phyloP scores from a whole-genome alignment of 2,888 invertebrate species.

The Toxonevra muliebris region DNA sequence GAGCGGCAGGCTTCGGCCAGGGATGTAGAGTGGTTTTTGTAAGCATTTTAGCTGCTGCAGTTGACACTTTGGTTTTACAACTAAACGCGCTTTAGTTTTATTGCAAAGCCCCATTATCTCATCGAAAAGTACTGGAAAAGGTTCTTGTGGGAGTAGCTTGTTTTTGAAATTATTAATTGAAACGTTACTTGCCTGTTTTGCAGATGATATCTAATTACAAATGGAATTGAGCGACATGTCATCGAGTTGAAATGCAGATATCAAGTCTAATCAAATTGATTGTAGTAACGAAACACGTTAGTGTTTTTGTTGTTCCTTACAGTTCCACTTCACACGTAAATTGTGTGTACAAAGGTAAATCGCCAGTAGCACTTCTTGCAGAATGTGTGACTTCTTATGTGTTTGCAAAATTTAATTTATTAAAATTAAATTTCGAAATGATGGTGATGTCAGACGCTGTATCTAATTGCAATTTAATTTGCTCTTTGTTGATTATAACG shows the following conservation, averaged over 20 bases:
- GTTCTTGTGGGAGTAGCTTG: slow-evolving; percentile 29
- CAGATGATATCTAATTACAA: slow-evolving; percentile 24
- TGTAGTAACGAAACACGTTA: slow-evolving; percentile 32
- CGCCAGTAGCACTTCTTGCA: slow-evolving; percentile 32
- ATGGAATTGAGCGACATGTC: slow-evolving; percentile 33
- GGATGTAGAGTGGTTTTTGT: slow-evolving; percentile 41
- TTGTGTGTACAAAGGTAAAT: slow-evolving; percentile 30
- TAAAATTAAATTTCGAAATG: slow-evolving; percentile 31
- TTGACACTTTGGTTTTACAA: slow-evolving; percentile 33
- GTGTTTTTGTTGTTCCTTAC: slow-evolving; percentile 1
- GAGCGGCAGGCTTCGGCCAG: slow-evolving; percentile 37
- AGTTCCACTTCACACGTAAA: slow-evolving; percentile 27
- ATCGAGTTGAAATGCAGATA: slow-evolving; percentile 32
- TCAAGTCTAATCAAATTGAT: slow-evolving; percentile 30
- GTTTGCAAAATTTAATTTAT: slow-evolving; percentile 17
- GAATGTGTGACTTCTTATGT: slow-evolving; percentile 21
- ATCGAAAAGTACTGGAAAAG: slow-evolving; percentile 36
- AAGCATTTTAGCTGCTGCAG: slow-evolving; percentile 43
- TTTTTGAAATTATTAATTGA: slow-evolving; percentile 7
- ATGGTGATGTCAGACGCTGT: slow-evolving; percentile 35
- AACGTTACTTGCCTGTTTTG: slow-evolving; percentile 16
- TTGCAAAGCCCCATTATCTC: slow-evolving; percentile 30
- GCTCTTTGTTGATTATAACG: slow-evolving; percentile 7
- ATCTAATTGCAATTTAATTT: slow-evolving; percentile 28
- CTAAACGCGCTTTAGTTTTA: slow-evolving; percentile 36